Evolutionary conservation across 2,797 vertebrate species (phyloP).

Genomic region (Parauchenoglanis punctatus): DNA sequence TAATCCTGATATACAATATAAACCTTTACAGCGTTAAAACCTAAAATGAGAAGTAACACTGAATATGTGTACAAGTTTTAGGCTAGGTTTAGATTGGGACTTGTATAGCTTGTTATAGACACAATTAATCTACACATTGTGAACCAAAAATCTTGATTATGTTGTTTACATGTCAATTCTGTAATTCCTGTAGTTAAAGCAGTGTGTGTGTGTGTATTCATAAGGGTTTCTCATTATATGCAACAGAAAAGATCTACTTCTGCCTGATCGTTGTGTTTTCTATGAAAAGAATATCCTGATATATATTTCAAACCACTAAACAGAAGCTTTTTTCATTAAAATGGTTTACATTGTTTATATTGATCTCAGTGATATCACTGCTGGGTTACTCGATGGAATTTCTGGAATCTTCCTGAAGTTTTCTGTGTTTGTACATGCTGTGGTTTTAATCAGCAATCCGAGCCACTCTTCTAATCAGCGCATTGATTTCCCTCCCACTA

Average conservation of each 20-base stretch:
- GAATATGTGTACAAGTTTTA: background rate
- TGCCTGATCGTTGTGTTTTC: background rate
- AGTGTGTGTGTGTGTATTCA: background rate
- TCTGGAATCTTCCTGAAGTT: slow-evolving; percentile 35
- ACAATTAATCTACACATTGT: background rate
- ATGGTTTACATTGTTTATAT: background rate
- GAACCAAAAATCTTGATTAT: background rate
- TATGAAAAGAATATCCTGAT: background rate
- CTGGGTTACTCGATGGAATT: slow-evolving; percentile 31
- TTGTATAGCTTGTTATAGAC: background rate
- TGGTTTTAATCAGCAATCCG: slow-evolving; percentile 61
- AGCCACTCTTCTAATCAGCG: slow-evolving; percentile 60
- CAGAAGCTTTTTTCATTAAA: background rate
- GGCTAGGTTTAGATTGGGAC: background rate
- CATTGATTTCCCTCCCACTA: slow-evolving; percentile 54
- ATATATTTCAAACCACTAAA: background rate
- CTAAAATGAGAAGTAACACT: background rate
- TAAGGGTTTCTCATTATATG: background rate
- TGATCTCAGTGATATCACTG: slow-evolving; percentile 29
- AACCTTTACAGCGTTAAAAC: background rate
- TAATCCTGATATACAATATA: background rate
- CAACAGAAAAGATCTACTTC: background rate
- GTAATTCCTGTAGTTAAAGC: background rate
- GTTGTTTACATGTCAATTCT: background rate
- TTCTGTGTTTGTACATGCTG: slow-evolving; percentile 33